These are phyloP conservation scores for Coracopsis vasa DNA, from an alignment of 2,113 vertebrate species.

Conservation along the genomic window DNA sequence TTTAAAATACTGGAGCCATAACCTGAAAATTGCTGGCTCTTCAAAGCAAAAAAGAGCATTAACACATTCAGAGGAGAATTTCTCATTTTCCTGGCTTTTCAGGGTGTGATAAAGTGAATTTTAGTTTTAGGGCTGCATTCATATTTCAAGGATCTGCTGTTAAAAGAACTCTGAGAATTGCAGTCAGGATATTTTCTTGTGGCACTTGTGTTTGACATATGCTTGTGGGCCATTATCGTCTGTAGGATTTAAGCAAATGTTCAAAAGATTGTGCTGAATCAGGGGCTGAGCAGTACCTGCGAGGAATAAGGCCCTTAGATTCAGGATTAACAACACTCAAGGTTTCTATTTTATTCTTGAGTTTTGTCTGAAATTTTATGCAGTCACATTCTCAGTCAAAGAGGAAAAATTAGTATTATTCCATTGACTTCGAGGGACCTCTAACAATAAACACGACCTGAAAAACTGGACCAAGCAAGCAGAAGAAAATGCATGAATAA, in stretches of 20 bases:
- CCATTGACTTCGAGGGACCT: neutral
- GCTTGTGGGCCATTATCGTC: neutral
- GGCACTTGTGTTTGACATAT: accelerated
- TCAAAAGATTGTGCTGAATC: slow-evolving; percentile 21
- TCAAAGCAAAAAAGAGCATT: neutral
- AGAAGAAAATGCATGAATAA: slow-evolving; percentile 20
- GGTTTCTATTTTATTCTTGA: neutral
- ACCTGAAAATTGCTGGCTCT: neutral
- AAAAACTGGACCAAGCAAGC: neutral
- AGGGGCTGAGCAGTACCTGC: neutral
- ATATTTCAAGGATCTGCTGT: neutral
- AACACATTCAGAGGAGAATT: neutral
- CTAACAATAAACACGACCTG: neutral
- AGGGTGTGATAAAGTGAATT: neutral
- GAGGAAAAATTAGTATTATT: neutral
- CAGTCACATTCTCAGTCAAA: neutral
- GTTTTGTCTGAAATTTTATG: neutral
- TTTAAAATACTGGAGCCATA: neutral
- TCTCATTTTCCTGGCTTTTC: neutral
- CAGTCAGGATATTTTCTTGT: neutral
- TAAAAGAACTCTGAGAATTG: neutral
- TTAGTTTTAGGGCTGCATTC: neutral
- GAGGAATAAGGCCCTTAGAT: neutral
- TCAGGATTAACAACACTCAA: neutral
- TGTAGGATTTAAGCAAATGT: neutral